Evolutionary conservation across 1,140 invertebrate species (phyloP).

Genomic region (Drosophila tristis): DNA sequence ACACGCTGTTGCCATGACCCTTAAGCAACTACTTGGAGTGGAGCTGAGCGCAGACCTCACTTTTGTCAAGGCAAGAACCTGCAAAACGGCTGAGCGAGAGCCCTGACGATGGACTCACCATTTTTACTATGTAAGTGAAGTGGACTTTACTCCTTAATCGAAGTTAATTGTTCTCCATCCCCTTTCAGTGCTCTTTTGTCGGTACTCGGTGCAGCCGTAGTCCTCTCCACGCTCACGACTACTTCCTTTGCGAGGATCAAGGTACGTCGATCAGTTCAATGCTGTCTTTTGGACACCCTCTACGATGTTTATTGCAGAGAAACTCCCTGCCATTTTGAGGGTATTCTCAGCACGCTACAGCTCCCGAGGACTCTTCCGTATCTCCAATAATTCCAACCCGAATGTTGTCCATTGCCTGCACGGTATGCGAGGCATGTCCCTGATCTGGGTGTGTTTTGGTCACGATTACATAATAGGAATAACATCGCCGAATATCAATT

Average conservation of each 20-base stretch:
- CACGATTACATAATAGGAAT: conserved; percentile 84
- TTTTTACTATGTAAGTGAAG: conserved; percentile 57
- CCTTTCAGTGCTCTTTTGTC: conserved; percentile 40
- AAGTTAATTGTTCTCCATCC: too few species aligned
- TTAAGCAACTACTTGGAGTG: conserved; percentile 30
- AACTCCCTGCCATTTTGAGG: conserved; percentile 39
- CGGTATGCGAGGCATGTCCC: conserved; percentile 86
- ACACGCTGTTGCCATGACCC: conserved; percentile 27
- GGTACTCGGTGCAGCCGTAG: conserved; percentile 16
- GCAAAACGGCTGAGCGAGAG: conserved; percentile 38
- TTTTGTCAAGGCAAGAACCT: conserved; percentile 29
- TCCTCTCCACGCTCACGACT: conserved; percentile 49
- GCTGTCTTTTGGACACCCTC: neutral
- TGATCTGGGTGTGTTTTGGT: conserved; percentile 88
- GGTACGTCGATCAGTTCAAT: conserved; percentile 19
- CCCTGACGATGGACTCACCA: conserved; percentile 31
- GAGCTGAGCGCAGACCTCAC: conserved; percentile 7
- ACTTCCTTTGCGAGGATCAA: conserved; percentile 48
- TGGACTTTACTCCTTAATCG: too few species aligned
- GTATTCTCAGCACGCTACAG: conserved; percentile 58
- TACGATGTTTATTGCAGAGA: conserved; percentile 20
- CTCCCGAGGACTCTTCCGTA: conserved; percentile 41
- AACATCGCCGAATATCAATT: conserved; percentile 67
- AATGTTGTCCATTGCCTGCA: conserved; percentile 84
- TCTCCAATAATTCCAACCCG: conserved; percentile 43